Conservation (phyloP, 1,140 invertebrate genomes). For the Argopecten irradians region DNA sequence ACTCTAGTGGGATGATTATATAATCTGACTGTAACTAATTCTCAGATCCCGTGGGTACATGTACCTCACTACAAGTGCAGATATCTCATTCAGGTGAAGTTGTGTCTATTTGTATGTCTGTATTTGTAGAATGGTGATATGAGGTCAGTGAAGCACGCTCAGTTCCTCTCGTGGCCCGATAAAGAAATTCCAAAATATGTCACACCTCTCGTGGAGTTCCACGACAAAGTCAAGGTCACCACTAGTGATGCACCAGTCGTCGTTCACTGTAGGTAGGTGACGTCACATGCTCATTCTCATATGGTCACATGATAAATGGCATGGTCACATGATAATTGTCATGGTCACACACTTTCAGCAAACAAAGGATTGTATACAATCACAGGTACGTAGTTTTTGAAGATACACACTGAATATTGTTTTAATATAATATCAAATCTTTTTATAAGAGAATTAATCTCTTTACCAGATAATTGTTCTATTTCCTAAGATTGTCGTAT, state of each 20-base stretch:
- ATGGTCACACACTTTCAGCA: too few relatives aligned
- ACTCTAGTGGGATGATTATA: too few relatives aligned
- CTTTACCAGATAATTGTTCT: too few relatives aligned
- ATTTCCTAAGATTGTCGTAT: too few relatives aligned
- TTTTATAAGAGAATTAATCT: too few relatives aligned
- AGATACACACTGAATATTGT: too few relatives aligned
- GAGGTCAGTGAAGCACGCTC: slow-evolving; percentile 93
- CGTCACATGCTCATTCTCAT: background rate
- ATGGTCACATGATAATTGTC: background rate
- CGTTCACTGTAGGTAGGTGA: slow-evolving; percentile 82
- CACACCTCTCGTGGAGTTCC: slow-evolving; percentile 95
- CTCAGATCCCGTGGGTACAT: too few relatives aligned
- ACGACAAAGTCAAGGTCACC: slow-evolving; percentile 91
- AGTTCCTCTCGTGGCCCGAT: slow-evolving; percentile 98
- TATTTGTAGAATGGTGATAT: slow-evolving; percentile 78
- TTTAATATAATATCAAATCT: too few relatives aligned
- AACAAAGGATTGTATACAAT: too few relatives aligned
- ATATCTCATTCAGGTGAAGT: background rate
- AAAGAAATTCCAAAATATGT: slow-evolving; percentile 96
- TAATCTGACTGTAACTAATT: too few relatives aligned
- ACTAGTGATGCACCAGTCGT: slow-evolving; percentile 86
- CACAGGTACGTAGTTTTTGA: too few relatives aligned
- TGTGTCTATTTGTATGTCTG: background rate
- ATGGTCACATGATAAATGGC: background rate
- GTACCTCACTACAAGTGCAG: background rate